Percentiles rank a stretch among this genome's conserved stretches.
Conservation (phyloP, 2,113 vertebrate species). For the Rhea pennata region DNA sequence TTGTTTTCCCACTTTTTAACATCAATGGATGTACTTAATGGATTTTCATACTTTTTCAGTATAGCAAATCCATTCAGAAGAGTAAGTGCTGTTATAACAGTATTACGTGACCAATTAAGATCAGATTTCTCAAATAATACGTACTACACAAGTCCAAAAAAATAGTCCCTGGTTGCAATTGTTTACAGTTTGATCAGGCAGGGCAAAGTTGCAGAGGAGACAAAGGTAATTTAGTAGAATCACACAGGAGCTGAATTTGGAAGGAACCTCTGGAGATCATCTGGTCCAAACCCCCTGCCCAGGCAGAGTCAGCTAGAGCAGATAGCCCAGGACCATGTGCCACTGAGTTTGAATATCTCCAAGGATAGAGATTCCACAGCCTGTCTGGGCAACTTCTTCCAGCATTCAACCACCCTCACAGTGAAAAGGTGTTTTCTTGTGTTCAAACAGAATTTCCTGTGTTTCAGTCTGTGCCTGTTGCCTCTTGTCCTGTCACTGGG, state of each 20-base stretch:
- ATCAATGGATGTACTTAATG: background rate
- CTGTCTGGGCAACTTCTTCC: background rate
- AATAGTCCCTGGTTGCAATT: background rate
- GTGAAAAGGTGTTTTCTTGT: background rate
- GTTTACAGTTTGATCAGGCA: background rate
- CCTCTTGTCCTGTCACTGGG: background rate
- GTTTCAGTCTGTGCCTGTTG: background rate
- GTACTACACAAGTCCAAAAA: background rate
- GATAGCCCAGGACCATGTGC: background rate
- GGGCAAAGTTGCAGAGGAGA: background rate
- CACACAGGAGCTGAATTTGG: background rate
- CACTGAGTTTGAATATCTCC: background rate
- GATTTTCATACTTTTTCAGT: background rate
- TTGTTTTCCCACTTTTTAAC: background rate
- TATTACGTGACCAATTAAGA: background rate
- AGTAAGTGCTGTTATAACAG: background rate
- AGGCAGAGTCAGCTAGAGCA: background rate
- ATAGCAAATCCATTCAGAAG: background rate
- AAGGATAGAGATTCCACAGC: background rate
- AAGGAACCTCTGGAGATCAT: background rate
- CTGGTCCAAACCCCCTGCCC: background rate
- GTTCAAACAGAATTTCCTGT: background rate
- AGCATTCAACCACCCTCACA: background rate
- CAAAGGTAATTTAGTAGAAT: background rate
- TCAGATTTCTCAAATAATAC: background rate